These are phyloP conservation scores for Enoplolaimus lenunculus DNA, from an alignment of 2,888 invertebrate genomes.

Conservation along the genomic window DNA sequence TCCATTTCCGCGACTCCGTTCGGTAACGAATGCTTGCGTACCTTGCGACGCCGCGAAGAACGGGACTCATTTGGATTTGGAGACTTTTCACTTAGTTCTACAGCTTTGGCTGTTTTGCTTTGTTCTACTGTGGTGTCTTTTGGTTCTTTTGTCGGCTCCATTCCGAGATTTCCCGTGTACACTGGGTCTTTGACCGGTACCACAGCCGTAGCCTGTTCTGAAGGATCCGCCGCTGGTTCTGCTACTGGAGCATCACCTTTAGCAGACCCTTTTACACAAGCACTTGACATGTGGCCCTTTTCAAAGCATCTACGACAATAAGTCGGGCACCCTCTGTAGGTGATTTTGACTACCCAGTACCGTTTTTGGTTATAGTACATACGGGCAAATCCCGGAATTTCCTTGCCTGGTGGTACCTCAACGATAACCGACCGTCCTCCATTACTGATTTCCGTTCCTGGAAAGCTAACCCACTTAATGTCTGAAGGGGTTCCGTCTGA, in stretches of 20 bases:
- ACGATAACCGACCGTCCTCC: slow-evolving; percentile 16
- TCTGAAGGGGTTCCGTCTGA: neutral
- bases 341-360: neutral
- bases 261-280: too few species aligned
- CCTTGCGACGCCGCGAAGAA: too few species aligned
- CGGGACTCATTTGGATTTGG: too few species aligned
- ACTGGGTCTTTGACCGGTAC: neutral
- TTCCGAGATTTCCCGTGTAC: neutral
- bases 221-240: too few species aligned
- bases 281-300: slow-evolving; percentile 17
- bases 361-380: neutral
- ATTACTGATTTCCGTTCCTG: slow-evolving; percentile 3
- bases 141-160: too few species aligned
- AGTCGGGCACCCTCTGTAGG: neutral
- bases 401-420: neutral
- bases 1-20: too few species aligned
- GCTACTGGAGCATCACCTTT: neutral
- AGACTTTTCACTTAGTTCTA: too few species aligned
- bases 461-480: neutral
- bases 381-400: slow-evolving; percentile 6
- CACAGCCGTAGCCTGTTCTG: neutral
- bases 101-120: too few species aligned
- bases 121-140: neutral
- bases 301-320: slow-evolving; percentile 6
- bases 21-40: too few species aligned